These are phyloP conservation scores for Tetramorium parvispinum DNA, from an alignment of 1,140 invertebrate genomes.

Conservation along the genomic window DNA sequence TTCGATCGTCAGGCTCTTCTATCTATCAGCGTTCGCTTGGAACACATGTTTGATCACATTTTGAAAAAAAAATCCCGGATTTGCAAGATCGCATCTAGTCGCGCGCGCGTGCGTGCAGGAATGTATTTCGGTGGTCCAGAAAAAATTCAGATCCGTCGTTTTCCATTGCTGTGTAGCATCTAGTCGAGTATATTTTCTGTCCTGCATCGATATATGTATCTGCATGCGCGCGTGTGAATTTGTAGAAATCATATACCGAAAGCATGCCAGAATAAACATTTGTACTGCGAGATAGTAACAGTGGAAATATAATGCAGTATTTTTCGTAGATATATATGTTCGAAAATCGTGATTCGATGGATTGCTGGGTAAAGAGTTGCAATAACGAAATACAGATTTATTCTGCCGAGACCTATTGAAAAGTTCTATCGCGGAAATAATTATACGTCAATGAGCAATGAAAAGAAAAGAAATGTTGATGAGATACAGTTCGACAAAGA, in stretches of 20 bases:
- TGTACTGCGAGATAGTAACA: not conserved
- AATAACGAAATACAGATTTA: not conserved
- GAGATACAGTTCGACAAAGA: not conserved
- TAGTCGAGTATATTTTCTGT: not conserved
- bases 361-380: not conserved
- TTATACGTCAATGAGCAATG: not conserved
- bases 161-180: not conserved
- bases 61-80: slow-evolving; percentile 33
- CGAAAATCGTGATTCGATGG: not conserved
- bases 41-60: slow-evolving; percentile 30
- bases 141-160: slow-evolving; percentile 22
- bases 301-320: not conserved
- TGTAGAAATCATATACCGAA: not conserved
- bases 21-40: slow-evolving; percentile 10
- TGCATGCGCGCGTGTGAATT: not conserved
- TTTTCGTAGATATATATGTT: not conserved
- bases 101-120: not conserved
- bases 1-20: slow-evolving; percentile 1
- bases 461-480: not conserved
- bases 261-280: not conserved
- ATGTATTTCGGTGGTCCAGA: not conserved
- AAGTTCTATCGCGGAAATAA: not conserved
- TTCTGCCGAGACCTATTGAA: not conserved
- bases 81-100: slow-evolving; percentile 13
- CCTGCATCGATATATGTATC: not conserved